Conservation (phyloP, 2,113 vertebrate genomes). For the Scartelaos histophorus region DNA sequence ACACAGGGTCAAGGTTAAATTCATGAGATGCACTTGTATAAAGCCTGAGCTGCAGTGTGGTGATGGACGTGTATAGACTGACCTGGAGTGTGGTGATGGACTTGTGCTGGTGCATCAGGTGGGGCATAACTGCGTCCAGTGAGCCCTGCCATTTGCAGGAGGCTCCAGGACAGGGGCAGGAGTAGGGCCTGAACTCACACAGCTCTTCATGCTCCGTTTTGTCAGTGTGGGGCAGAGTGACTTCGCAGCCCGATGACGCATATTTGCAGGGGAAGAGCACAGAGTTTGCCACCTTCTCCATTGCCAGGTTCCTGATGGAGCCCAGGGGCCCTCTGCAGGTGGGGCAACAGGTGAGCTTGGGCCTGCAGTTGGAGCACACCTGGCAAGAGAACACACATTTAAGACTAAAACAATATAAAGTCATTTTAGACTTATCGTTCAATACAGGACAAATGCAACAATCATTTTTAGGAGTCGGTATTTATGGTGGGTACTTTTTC, state of each 20-base stretch:
- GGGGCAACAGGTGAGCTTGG: conserved; percentile 98
- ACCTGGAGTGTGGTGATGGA: conserved; percentile 96
- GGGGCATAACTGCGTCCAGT: conserved; percentile 97
- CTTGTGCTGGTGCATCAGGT: conserved; percentile 99
- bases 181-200: conserved; percentile 97
- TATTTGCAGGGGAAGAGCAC: conserved; percentile 99
- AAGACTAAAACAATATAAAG: neutral
- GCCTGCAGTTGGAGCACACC: conserved; percentile 98
- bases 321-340: conserved; percentile 96
- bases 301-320: conserved; percentile 98
- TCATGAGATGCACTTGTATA: neutral
- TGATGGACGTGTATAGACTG: neutral
- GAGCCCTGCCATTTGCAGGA: conserved; percentile 99
- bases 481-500: no score
- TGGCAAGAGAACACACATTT: conserved; percentile 15
- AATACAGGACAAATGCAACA: no score
- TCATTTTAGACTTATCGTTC: no score
- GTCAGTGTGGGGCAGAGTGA: conserved; percentile 96
- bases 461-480: no score
- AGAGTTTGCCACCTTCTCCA: conserved; percentile 99
- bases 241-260: conserved; percentile 96
- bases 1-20: neutral
- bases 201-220: conserved; percentile 99
- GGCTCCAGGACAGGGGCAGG: conserved; percentile 95
- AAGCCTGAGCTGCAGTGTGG: neutral